Conservation (phyloP, 2,888 invertebrate species). For the Epirrhoe tristata region DNA sequence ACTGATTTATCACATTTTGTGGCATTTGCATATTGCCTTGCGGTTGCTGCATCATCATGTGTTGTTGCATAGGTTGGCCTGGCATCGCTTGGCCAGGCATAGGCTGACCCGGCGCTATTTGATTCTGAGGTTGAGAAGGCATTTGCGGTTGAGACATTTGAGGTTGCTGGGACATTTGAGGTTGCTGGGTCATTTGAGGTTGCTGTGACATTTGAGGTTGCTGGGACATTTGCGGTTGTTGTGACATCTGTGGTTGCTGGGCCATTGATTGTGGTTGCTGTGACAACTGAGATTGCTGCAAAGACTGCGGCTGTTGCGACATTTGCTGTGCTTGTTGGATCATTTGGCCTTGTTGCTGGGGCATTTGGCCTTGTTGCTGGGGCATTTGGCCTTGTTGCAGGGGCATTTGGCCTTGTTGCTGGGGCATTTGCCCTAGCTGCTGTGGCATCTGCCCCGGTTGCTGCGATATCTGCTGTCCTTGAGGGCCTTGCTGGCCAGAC, state of each 20-base stretch:
- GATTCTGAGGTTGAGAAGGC: constrained; percentile 43
- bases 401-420: constrained; percentile 44
- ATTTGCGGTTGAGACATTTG: constrained; percentile 41
- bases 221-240: constrained; percentile 7
- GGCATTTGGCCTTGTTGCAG: constrained; percentile 46
- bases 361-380: constrained; percentile 29
- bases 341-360: constrained; percentile 52
- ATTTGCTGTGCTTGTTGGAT: constrained; percentile 18
- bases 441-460: constrained; percentile 45
- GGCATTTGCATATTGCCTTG: constrained; percentile 50
- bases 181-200: constrained; percentile 31
- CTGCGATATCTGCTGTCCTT: constrained; percentile 54
- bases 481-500: constrained; percentile 45
- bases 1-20: constrained; percentile 47
- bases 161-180: constrained; percentile 10
- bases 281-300: background rate
- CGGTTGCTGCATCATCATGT: constrained; percentile 56
- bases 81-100: constrained; percentile 58
- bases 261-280: too few species aligned
- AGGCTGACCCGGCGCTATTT: constrained; percentile 48
- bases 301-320: constrained; percentile 6
- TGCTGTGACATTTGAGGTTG: constrained; percentile 14
- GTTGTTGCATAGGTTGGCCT: constrained; percentile 55
- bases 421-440: constrained; percentile 26
- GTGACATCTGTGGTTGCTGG: constrained; percentile 12